Evolutionary conservation across 2,113 vertebrate genomes (phyloP), one percentile per base, ranked within the genome.

Genomic region (Zingel zingel): DNA sequence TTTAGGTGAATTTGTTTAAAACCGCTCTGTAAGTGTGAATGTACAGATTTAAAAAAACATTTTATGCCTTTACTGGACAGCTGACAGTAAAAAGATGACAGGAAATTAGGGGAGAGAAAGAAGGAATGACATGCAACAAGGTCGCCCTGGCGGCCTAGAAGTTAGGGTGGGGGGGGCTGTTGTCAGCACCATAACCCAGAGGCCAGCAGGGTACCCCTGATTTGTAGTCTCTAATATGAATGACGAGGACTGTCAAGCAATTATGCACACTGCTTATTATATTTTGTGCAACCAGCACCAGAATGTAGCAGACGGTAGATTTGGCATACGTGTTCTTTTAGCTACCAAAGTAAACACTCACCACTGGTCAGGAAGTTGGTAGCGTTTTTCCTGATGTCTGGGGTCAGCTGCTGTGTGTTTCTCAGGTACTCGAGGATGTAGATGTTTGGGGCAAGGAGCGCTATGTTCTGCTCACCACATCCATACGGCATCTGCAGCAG

Each of bases 391-490:
- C 83, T 80, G 78, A 96, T 93, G 73, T 93, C 93, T 71, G 91
- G 47, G 15, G 96, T 97, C 71, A 98, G 93, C 73, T 98, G 97
- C 43, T 95, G 59, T n/a, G 97, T 97, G 79, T 92, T 86, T 65
- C 92, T 91, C 79, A 98, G 94, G 83, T 98, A 98, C 77, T 94
- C 72, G 25, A 97, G 93, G 82, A 98, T 95, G 84, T 97, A 98
- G 85, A 98, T 95, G 12, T 97, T 97, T 51, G 97, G 96, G 59
- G 96, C 95, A 74, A 98, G 96, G 10, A 96, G 95, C 13, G 95
- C 95, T 95, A 96, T 95, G 79, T 98, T 99, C 93, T 98, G 96
- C 83, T 99, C 97, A 8, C 97, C 97, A 84, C 97, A 98, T 66
- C 97, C 97, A 51, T 95, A 96, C 0, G 97, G 97, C 96, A 98